Base-by-base conservation (phyloP, 2,113 vertebrate species). In the Leucosticte australis region DNA sequence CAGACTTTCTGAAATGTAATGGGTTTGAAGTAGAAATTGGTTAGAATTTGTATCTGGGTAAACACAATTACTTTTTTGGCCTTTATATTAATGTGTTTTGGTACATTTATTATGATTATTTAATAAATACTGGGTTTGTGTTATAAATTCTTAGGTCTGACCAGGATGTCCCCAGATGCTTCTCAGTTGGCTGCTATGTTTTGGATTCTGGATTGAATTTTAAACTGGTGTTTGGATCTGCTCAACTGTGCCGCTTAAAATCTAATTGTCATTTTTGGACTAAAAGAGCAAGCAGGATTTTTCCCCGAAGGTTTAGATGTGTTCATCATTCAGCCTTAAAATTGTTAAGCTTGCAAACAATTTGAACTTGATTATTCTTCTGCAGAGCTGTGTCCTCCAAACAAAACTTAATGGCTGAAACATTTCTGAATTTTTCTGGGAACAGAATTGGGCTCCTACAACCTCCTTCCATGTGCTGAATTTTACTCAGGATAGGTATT, bases 231-330 rank as follows among this genome's bases (percentile, higher is more conserved):
- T 95, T 95, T 96, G 95, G 77, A 90, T 95, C 81, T 92, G 59
- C 75, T 96, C 70, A 95, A 95, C 86, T 96, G 41, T 97, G 87
- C 94, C 90, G 92, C 96, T 96, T 97, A 95, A 97, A 94, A 81
- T 92, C 77, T 94, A 88, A 89, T 96, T 96, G 94, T 97, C 87
- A 74, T 82, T 92, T 97, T 95, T 96, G 96, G 96, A 94, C 93
- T 95, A 94, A 88, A 95, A 95, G 39, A 86, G 84, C 93, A 94
- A 94, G 83, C 39, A 95, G 78, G 87, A 94, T 88, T 96, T 89
- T 82, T 96, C 96, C 97, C 94, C 6, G 10, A 94, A 97, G 89
- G 68, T 82, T 83, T 97, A 47, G 64, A 95, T 95, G 46, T 94
- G 87, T 97, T 97, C 94, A 94, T 97, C 92, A 50, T 96, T 95